Conservation (phyloP, 2,888 invertebrate species). For the Zygothrica quintamaculata region DNA sequence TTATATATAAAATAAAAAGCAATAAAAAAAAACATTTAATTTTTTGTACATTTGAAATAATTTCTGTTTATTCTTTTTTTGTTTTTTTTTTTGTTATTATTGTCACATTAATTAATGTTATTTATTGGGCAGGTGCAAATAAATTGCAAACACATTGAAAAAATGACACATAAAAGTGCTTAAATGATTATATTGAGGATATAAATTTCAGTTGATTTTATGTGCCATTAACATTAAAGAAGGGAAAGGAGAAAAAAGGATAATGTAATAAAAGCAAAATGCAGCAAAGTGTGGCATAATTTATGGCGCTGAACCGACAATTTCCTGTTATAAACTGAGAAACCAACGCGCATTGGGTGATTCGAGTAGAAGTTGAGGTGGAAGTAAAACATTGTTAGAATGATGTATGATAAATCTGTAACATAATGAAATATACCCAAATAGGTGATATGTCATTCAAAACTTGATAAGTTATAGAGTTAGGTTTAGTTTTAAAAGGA, state of each 20-base stretch:
- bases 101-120: slow-evolving; percentile 64
- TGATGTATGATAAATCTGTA: neutral
- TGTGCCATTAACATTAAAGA: slow-evolving; percentile 36
- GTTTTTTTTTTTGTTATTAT: slow-evolving; percentile 29
- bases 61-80: neutral
- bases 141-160: slow-evolving; percentile 44
- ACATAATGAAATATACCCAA: neutral
- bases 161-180: slow-evolving; percentile 10
- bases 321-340: slow-evolving; percentile 40
- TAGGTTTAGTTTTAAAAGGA: no score
- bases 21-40: slow-evolving; percentile 5
- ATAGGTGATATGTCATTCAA: no score
- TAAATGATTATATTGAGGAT: slow-evolving; percentile 43
- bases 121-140: slow-evolving; percentile 64
- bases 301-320: slow-evolving; percentile 55
- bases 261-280: slow-evolving; percentile 38
- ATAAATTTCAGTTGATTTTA: slow-evolving; percentile 57
- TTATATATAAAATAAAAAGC: no score
- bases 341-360: slow-evolving; percentile 3
- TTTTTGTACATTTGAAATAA: slow-evolving; percentile 12
- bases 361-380: neutral
- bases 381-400: neutral
- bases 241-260: neutral
- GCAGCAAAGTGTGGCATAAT: slow-evolving; percentile 56
- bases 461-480: no score